Conservation (phyloP, 2,113 vertebrate species). For the Calcarius ornatus region DNA sequence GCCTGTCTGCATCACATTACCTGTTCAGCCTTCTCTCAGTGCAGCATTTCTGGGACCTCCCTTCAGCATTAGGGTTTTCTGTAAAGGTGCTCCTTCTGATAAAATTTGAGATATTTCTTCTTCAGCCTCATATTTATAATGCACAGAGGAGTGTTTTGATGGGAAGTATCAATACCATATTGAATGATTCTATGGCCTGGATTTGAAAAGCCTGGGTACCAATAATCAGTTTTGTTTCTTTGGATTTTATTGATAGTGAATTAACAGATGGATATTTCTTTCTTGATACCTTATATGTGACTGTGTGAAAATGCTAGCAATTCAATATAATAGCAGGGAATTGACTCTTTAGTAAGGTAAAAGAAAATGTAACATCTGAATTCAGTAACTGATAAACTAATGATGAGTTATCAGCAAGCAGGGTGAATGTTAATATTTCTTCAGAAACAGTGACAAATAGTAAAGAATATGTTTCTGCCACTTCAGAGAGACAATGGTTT, state of each 20-base stretch:
- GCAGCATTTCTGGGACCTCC: not conserved
- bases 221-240: not conserved
- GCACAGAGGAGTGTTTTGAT: not conserved
- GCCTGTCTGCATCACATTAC: fast-evolving
- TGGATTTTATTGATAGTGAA: not conserved
- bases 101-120: not conserved
- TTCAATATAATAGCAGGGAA: not conserved
- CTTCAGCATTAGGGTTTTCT: not conserved
- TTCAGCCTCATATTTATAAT: not conserved
- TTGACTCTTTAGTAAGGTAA: not conserved
- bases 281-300: not conserved
- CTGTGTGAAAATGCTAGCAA: not conserved
- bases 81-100: not conserved
- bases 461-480: not conserved
- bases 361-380: not conserved
- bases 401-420: not conserved
- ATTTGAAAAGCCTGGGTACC: not conserved
- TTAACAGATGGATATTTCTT: not conserved
- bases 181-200: not conserved
- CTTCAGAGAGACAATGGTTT: not conserved
- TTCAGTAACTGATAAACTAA: not conserved
- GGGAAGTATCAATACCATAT: constrained; percentile 45
- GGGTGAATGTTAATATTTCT: not conserved
- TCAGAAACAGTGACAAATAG: not conserved
- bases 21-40: not conserved